Evolutionary conservation across 2,113 vertebrate genomes (phyloP).

Genomic region (pig (Sus scrofa)): T2T-Sscrofa CM000816.6:33319501-33320000

Average conservation of each 20-base stretch:
- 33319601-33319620: neutral
- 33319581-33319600: neutral
- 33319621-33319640: neutral
- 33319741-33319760: neutral
- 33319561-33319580: neutral
- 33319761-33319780: neutral
- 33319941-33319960: neutral
- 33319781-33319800: neutral
- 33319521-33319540: neutral
- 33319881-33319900: neutral
- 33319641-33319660: constrained; percentile 9
- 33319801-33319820: neutral
- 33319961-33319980: neutral
- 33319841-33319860: neutral
- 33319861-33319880: neutral
- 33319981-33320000: neutral
- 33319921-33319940: neutral
- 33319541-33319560: neutral
- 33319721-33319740: neutral
- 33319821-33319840: neutral
- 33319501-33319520: neutral
- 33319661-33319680: neutral
- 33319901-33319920: neutral
- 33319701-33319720: constrained; percentile 9
- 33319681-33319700: neutral